phyloP scores from a whole-genome alignment of 2,888 invertebrate genomes.

The Xylota sylvarum region DNA sequence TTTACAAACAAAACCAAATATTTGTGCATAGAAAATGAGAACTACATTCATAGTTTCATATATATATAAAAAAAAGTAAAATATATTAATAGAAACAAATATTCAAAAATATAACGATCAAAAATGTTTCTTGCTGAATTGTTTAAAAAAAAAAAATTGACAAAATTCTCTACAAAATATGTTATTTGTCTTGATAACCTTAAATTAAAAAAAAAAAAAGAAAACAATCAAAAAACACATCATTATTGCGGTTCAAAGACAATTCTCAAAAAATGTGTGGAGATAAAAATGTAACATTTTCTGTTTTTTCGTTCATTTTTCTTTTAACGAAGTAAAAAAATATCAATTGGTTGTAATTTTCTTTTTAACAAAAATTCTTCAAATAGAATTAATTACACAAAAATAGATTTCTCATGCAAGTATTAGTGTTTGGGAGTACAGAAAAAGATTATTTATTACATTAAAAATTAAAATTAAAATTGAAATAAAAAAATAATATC shows the following conservation, averaged over 20 bases:
- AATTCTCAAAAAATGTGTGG: conserved; percentile 61
- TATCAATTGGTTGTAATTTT: conserved; percentile 30
- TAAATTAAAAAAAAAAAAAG: conserved; percentile 33
- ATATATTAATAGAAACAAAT: conserved; percentile 9
- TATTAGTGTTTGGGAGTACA: conserved; percentile 52
- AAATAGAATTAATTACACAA: conserved; percentile 43
- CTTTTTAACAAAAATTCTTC: conserved; percentile 21
- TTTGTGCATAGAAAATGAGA: conserved; percentile 69
- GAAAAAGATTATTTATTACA: conserved; percentile 33
- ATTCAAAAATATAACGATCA: conserved; percentile 48
- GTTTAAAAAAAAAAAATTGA: conserved; percentile 24
- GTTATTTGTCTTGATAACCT: conserved; percentile 12
- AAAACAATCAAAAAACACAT: conserved; percentile 58
- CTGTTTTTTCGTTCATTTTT: conserved; percentile 73
- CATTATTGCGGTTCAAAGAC: conserved; percentile 65
- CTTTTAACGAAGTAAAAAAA: conserved; percentile 43
- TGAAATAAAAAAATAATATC: conserved; percentile 14
- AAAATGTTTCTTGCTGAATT: conserved; percentile 58
- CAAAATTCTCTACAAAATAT: conserved; percentile 48
- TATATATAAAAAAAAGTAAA: conserved; percentile 35
- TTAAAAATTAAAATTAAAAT: conserved; percentile 32
- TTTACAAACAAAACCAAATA: conserved; percentile 38
- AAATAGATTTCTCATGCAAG: conserved; percentile 62
- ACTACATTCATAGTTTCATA: conserved; percentile 71
- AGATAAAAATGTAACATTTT: conserved; percentile 52